Evolutionary conservation across 2,888 invertebrate species (phyloP), one percentile per base, ranked within the genome.

Genomic region (Julus scandinavius): DNA sequence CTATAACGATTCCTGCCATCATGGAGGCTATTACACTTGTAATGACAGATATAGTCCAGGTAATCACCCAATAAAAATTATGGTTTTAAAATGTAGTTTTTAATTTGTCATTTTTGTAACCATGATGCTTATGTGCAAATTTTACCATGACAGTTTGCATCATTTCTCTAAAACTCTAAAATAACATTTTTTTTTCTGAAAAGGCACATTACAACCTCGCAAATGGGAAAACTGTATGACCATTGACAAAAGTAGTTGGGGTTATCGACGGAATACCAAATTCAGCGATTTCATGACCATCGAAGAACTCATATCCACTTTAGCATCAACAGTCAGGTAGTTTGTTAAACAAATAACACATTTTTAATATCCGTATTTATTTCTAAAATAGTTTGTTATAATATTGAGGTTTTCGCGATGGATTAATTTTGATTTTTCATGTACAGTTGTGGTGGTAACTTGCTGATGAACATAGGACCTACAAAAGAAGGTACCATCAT

Each of bases 161-260:
- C 15, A 80, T 29, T 29, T 29, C 29, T 29, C 29, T 29, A 29
- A 29, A 29, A 29, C 29, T 29, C 29, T 29, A 29, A 29, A 29
- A 29, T 29, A 29, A 29, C 29, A 29, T 1, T 13, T n/a, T 38
- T 83, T 83, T n/a, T 85, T n/a, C n/a, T 90, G 90, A 86, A 90
- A 29, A 95, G 95, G 95, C 84, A 92, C 93, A 17, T 92, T 96
- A 13, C 94, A 94, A 90, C 90, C 92, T 0, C 97, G 97, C 91
- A 99, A 99, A 93, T 99, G 98, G 98, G 99, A 99, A 92, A 98
- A 98, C 92, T 96, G 96, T 38, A 96, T 98, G 94, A 97, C 98
- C 0, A 93, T 99, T 83, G 99, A 99, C 91, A 94, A 94, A 90
- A 91, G 93, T 38, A 97, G 98, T 0, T 98, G 97, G 97, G 98